Conservation (phyloP, 2,888 invertebrate species). For the Sarcophaga rosellei region DNA sequence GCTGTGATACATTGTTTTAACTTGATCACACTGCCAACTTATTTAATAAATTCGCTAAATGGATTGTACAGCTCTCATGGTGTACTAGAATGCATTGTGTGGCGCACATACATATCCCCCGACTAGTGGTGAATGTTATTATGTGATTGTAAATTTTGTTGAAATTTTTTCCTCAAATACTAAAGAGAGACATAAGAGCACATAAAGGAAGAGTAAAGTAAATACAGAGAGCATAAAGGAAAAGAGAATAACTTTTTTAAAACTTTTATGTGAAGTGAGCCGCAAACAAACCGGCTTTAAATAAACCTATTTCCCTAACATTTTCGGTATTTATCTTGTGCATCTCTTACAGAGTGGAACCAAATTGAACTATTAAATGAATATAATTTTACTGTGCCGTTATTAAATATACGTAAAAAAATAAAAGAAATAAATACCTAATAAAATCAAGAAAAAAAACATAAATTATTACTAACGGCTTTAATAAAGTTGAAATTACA, state of each 20-base stretch:
- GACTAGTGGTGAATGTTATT: constrained; percentile 14
- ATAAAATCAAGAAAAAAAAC: constrained; percentile 10
- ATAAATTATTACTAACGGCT: constrained; percentile 25
- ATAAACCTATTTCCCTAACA: constrained; percentile 74
- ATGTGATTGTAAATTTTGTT: neutral
- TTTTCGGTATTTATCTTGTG: constrained; percentile 77
- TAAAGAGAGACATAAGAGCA: neutral
- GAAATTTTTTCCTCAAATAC: neutral
- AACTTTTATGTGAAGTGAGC: constrained; percentile 18
- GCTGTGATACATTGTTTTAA: too few relatives aligned
- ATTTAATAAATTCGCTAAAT: neutral
- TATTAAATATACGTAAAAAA: constrained; percentile 47
- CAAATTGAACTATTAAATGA: constrained; percentile 43
- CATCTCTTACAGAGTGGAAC: constrained; percentile 75
- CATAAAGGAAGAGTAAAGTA: neutral
- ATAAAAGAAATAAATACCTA: constrained; percentile 24
- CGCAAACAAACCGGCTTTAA: constrained; percentile 78
- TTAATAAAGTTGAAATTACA: neutral
- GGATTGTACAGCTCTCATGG: neutral
- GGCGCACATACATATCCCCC: constrained; percentile 37
- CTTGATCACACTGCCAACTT: neutral
- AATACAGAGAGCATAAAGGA: neutral
- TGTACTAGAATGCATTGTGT: constrained; percentile 9
- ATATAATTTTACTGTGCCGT: constrained; percentile 42
- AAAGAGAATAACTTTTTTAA: neutral